Base-by-base conservation (phyloP, 92 coral and sea anemone species). In the Epizoanthus rinbou region DNA sequence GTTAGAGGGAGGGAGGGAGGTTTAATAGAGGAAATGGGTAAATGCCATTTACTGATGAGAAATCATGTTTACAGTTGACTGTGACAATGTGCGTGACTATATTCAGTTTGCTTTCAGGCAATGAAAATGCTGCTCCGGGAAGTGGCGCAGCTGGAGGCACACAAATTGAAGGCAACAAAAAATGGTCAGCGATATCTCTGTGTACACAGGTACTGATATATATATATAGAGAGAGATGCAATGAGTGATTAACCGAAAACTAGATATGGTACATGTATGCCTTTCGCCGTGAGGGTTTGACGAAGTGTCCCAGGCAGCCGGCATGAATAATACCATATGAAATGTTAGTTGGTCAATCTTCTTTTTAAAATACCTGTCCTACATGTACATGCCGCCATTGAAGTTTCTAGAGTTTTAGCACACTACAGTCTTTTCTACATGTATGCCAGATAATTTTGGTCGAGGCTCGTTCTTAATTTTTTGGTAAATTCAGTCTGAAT, bases 111-210 rank as follows among this genome's bases (percentile, higher is more conserved):
- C 60, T 69, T 80, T 18, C 76, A 95, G 98, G 79, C 69, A 10
- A 73, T 90, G n/a, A 91, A 89, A 74, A 84, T 93, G 37, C 94
- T 93, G 83, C 86, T 96, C 59, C 91, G 91, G 52, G 98, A 96
- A 81, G 86, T 96, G 69, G 98, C 98, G 3, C 95, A 91, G 78
- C 87, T 93, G 78, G 98, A 96, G 66, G 98, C 96, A n/a, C 90
- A 84, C 85, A 91, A 89, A 76, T 81, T 93, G 2, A 93, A 91
- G 80, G 39, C 94, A n/a, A 84, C 88, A 47, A 74, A 66, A 4
- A 85, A 90, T 59, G 87, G 85, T 60, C 86, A 88, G 74, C 83
- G 90, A 0, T 96, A 89, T 65, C 33, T 96, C 54, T 94, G 90
- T 22, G 72, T 96, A 23, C 99, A 96, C 94, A 96, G 99, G 99